Conservation (phyloP, 2,888 invertebrate genomes). For the Macrophya alboannulata region DNA sequence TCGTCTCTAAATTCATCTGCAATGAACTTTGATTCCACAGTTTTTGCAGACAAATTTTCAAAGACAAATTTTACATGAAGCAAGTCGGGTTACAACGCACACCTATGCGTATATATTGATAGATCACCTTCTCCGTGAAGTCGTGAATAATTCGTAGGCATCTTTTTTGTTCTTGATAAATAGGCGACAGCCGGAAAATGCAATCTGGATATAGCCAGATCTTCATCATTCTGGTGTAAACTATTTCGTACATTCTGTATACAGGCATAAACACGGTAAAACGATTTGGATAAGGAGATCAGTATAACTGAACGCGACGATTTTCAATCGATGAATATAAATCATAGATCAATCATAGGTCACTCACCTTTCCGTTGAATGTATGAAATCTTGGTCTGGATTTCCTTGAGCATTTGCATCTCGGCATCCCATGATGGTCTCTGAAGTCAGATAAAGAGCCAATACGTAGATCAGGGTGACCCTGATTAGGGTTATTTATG, state of each 20-base stretch:
- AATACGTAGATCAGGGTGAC: neutral
- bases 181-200: constrained; percentile 61
- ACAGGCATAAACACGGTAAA: constrained; percentile 1
- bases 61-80: neutral
- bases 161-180: constrained; percentile 59
- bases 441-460: constrained; percentile 51
- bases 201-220: constrained; percentile 65
- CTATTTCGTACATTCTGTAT: constrained; percentile 65
- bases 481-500: too few species aligned
- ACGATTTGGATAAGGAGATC: too few species aligned
- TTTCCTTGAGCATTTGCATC: constrained; percentile 58
- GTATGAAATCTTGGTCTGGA: constrained; percentile 59
- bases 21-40: neutral
- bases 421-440: constrained; percentile 62
- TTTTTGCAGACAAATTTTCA: neutral
- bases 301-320: neutral
- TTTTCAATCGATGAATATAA: neutral
- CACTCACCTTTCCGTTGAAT: constrained; percentile 61
- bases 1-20: too few species aligned
- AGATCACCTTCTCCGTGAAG: constrained; percentile 62
- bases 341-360: neutral
- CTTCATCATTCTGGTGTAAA: constrained; percentile 66
- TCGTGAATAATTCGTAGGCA: constrained; percentile 61
- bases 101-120: too few species aligned
- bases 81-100: neutral